Conservation (phyloP, 2,797 vertebrate genomes). For the Xenentodon cancila region DNA sequence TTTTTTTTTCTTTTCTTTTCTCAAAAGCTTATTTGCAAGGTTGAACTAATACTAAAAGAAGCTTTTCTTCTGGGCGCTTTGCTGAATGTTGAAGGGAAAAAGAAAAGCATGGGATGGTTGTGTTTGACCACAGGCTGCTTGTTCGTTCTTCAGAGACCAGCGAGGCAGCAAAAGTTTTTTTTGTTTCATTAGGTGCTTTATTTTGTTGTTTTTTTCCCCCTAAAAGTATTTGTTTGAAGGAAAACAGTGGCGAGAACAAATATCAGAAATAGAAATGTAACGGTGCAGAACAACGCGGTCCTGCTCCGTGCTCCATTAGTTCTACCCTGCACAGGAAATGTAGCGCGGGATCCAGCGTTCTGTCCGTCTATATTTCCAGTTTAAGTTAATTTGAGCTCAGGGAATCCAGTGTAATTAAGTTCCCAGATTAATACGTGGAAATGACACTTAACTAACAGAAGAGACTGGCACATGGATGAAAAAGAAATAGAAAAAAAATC, state of each 20-base stretch:
- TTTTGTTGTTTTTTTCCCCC: slow-evolving; percentile 1
- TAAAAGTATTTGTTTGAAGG: slow-evolving; percentile 3
- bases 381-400: slow-evolving; percentile 79
- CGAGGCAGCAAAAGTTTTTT: slow-evolving; percentile 21
- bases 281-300: not conserved
- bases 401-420: slow-evolving; percentile 83
- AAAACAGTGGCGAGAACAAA: not conserved
- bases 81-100: slow-evolving; percentile 12
- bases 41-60: slow-evolving; percentile 31
- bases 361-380: slow-evolving; percentile 80
- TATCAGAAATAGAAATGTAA: slow-evolving; percentile 6
- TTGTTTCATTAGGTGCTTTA: slow-evolving; percentile 24
- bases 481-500: slow-evolving; percentile 85
- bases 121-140: slow-evolving; percentile 50
- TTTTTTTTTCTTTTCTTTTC: not conserved
- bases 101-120: slow-evolving; percentile 13
- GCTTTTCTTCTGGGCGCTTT: slow-evolving; percentile 16
- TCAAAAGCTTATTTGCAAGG: slow-evolving; percentile 26
- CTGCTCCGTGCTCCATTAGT: slow-evolving; percentile 35
- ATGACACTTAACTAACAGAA: slow-evolving; percentile 78
- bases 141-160: slow-evolving; percentile 39
- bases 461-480: slow-evolving; percentile 82
- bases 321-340: slow-evolving; percentile 48
- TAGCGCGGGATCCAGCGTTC: slow-evolving; percentile 76
- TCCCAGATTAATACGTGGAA: slow-evolving; percentile 81